Evolutionary conservation across 64 coral and sea anemone genomes (phyloP).

Genomic region (Stichodactyla mertensii): DNA sequence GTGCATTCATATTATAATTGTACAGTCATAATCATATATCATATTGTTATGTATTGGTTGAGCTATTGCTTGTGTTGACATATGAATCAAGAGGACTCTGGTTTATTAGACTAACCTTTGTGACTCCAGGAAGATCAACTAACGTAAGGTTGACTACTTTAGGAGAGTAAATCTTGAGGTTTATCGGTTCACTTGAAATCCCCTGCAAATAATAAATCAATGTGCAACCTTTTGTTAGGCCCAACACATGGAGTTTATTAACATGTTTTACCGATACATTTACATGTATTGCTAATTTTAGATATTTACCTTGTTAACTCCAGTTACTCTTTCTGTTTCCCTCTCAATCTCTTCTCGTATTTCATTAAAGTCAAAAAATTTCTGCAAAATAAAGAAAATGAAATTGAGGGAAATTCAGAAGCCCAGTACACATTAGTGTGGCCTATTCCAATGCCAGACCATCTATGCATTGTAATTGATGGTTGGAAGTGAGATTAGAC

Average conservation of each 20-base stretch:
- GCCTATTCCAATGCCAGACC: too few species aligned
- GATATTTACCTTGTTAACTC: conserved; percentile 85
- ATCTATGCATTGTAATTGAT: too few species aligned
- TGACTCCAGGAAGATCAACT: conserved; percentile 98
- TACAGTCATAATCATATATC: too few species aligned
- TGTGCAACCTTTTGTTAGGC: not conserved
- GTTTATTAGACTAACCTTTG: conserved; percentile 59
- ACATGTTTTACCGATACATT: too few species aligned
- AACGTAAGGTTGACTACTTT: conserved; percentile 95
- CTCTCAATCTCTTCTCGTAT: conserved; percentile 96
- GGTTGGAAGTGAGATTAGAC: too few species aligned
- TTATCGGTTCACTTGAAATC: conserved; percentile 98
- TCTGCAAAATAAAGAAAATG: conserved; percentile 33
- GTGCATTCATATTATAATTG: too few species aligned
- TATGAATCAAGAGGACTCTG: too few species aligned
- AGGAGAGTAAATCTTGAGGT: conserved; percentile 88
- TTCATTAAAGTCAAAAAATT: conserved; percentile 91
- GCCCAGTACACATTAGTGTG: too few species aligned
- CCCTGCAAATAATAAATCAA: conserved; percentile 43
- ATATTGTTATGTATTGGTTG: too few species aligned
- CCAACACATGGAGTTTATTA: too few species aligned
- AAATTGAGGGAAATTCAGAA: too few species aligned
- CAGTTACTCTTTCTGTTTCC: conserved; percentile 97
- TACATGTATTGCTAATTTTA: not conserved
- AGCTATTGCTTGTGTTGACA: too few species aligned